Percentiles rank a stretch among this genome's conserved stretches.
These are phyloP conservation scores for Typhlichthys subterraneus DNA, from an alignment of 2,797 vertebrate genomes.

Conservation along the genomic window DNA sequence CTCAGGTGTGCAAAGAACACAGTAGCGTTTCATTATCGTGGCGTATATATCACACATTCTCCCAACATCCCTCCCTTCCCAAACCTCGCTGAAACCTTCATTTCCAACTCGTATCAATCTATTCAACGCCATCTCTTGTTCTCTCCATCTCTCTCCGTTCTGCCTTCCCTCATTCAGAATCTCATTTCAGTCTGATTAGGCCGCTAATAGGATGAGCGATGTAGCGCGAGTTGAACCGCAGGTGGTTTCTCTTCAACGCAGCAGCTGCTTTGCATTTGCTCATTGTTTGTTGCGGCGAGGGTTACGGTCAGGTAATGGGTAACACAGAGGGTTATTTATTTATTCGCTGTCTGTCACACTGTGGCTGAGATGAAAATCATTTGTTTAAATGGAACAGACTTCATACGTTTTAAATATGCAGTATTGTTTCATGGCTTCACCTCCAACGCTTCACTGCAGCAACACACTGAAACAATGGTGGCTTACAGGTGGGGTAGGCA, in stretches of 20 bases:
- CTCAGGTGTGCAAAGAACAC: constrained; percentile 23
- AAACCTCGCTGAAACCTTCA: constrained; percentile 5
- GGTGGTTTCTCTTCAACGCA: constrained; percentile 36
- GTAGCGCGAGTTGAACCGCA: constrained; percentile 33
- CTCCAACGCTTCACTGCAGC: no score
- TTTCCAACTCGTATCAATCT: constrained; percentile 41
- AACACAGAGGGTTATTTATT: background rate
- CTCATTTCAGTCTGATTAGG: constrained; percentile 68
- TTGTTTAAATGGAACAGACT: constrained; percentile 12
- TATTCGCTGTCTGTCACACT: constrained; percentile 11
- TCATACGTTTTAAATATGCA: no score
- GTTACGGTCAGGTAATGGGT: constrained; percentile 15
- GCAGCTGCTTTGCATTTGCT: constrained; percentile 48
- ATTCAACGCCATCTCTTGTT: constrained; percentile 33
- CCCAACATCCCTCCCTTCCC: constrained; percentile 3
- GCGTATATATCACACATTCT: constrained; percentile 16
- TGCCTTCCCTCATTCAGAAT: constrained; percentile 46
- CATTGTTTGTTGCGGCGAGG: constrained; percentile 28
- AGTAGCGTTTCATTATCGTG: constrained; percentile 20
- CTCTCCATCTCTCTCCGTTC: constrained; percentile 25
- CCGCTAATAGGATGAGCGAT: constrained; percentile 70
- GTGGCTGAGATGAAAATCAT: constrained; percentile 6
- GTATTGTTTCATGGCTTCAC: no score
- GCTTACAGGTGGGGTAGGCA: no score
- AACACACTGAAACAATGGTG: no score